Percentiles rank a stretch among this genome's conserved stretches.
Evolutionary conservation across 1,140 invertebrate species (phyloP).

Genomic region (Thaumetopoea pityocampa): DNA sequence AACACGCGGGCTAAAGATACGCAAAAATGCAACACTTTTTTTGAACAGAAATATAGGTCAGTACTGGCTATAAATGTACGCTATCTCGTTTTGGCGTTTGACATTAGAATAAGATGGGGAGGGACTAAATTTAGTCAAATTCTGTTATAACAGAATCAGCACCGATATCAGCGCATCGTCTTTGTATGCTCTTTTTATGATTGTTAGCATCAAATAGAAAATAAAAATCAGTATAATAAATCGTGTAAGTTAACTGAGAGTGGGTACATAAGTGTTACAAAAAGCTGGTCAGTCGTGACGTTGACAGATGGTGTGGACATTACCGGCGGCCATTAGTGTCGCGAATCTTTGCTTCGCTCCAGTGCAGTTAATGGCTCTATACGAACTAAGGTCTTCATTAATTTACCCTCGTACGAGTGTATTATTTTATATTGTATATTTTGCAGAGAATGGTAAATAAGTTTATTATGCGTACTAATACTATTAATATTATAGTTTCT

Average conservation of each 20-base stretch:
- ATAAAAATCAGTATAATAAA: constrained; percentile 20
- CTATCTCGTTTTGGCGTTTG: no score
- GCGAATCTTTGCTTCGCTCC: constrained; percentile 17
- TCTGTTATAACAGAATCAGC: background rate
- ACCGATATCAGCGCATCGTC: background rate
- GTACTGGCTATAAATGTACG: no score
- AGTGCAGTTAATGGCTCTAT: constrained; percentile 9
- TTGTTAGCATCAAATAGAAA: constrained; percentile 12
- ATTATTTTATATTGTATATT: background rate
- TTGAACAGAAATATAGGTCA: no score
- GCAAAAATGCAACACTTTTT: no score
- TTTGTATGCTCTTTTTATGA: constrained; percentile 1
- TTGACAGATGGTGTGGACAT: constrained; percentile 40
- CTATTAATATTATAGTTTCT: no score
- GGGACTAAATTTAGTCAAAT: no score
- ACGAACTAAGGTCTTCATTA: constrained; percentile 1
- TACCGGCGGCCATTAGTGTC: constrained; percentile 27
- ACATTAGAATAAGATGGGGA: no score
- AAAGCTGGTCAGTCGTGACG: constrained; percentile 27
- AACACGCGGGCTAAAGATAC: no score
- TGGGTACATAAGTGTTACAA: constrained; percentile 29
- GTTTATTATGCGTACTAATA: no score
- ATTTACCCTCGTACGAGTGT: background rate
- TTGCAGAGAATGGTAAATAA: no score
- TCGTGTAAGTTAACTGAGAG: constrained; percentile 21